Percentiles rank a stretch among this genome's conserved stretches.
Conservation (phyloP, 2,113 vertebrate species). For the Sturnus vulgaris region DNA sequence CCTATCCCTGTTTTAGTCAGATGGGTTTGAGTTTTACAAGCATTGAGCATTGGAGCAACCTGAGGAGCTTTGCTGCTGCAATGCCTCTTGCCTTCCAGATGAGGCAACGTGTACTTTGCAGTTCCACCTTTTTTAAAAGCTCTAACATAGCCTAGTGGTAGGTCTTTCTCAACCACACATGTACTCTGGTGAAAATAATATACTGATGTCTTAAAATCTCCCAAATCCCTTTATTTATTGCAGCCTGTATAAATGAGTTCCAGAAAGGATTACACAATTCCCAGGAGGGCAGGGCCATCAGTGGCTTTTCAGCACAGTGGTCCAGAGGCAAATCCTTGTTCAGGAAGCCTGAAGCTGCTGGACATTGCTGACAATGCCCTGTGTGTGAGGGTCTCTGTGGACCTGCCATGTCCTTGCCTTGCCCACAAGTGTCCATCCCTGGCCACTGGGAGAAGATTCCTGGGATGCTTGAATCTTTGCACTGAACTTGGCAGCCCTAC, state of each 20-base stretch:
- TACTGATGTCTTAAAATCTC: not conserved
- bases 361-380: not conserved
- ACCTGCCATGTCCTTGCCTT: not conserved
- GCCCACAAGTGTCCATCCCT: not conserved
- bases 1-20: not conserved
- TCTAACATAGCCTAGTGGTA: not conserved
- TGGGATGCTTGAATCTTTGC: not conserved
- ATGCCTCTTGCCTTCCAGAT: not conserved
- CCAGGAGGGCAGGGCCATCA: not conserved
- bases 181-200: not conserved
- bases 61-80: not conserved
- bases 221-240: constrained; percentile 15
- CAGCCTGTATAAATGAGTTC: not conserved
- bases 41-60: not conserved
- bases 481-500: not conserved
- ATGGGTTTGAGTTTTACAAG: not conserved
- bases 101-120: not conserved
- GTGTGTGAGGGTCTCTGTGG: not conserved
- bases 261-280: not conserved
- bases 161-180: not conserved
- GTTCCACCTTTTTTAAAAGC: not conserved
- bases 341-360: not conserved
- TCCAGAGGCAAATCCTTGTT: not conserved
- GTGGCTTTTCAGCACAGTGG: not conserved
- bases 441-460: not conserved